These are phyloP conservation scores for Polydrusus pterygomalis DNA, from an alignment of 2,888 invertebrate genomes.

Conservation along the genomic window DNA sequence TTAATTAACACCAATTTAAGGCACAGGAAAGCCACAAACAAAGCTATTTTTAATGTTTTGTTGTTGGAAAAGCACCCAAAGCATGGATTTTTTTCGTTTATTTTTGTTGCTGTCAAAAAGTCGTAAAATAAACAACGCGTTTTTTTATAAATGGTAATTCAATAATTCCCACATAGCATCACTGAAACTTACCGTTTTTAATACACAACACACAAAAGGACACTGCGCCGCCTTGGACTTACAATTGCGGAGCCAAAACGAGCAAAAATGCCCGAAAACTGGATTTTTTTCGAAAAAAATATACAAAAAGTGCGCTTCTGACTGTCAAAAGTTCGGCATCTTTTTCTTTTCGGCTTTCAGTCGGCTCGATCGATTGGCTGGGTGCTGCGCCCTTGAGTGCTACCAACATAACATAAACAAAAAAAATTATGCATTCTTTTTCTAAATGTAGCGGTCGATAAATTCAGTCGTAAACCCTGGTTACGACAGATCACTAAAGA, in stretches of 20 bases:
- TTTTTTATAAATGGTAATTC: conserved; percentile 56
- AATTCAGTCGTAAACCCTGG: neutral
- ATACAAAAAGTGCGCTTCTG: conserved; percentile 68
- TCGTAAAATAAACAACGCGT: conserved; percentile 66
- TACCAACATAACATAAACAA: conserved; percentile 15
- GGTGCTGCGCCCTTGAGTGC: conserved; percentile 27
- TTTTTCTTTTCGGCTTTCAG: conserved; percentile 53
- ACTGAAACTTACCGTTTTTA: conserved; percentile 21
- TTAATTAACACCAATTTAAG: conserved; percentile 24
- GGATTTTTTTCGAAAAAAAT: conserved; percentile 66
- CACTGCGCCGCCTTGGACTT: conserved; percentile 52
- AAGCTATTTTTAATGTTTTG: conserved; percentile 54
- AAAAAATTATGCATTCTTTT: conserved; percentile 2
- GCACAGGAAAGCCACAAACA: conserved; percentile 32
- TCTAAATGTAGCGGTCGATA: neutral
- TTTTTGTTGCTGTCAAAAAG: conserved; percentile 64
- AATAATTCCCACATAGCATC: conserved; percentile 48
- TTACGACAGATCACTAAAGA: neutral
- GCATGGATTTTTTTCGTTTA: conserved; percentile 59
- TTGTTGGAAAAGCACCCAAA: conserved; percentile 39
- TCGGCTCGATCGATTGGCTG: conserved; percentile 33
- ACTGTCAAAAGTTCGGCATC: conserved; percentile 64
- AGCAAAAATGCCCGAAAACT: conserved; percentile 61
- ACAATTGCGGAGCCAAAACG: conserved; percentile 65
- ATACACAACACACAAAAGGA: conserved; percentile 42